These are phyloP conservation scores for Fopius arisanus DNA, from an alignment of 1,140 invertebrate species.

Conservation along the genomic window DNA sequence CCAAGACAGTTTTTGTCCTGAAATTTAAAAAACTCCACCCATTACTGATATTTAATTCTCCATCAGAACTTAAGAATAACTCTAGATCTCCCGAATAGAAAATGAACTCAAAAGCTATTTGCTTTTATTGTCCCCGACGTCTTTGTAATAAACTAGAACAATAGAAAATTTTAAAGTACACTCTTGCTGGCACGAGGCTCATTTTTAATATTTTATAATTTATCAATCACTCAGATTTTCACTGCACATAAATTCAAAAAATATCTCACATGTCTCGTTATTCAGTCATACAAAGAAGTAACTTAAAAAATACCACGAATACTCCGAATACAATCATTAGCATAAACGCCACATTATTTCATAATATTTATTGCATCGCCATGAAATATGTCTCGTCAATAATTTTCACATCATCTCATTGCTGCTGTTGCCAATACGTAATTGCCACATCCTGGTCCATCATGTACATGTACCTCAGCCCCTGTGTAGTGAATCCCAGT, in stretches of 20 bases:
- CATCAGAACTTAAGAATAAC: no score
- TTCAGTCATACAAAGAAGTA: background rate
- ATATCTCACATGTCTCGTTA: background rate
- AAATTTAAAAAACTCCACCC: no score
- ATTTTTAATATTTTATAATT: background rate
- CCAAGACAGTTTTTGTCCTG: no score
- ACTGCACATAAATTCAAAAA: background rate
- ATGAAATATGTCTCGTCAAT: background rate
- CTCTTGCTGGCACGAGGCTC: no score
- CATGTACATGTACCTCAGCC: background rate
- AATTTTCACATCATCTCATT: conserved; percentile 14
- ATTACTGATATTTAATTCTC: no score
- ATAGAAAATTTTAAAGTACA: no score
- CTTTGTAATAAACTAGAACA: no score
- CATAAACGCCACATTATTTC: background rate
- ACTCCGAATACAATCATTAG: background rate
- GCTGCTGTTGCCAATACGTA: conserved; percentile 15
- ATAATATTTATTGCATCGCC: conserved; percentile 4
- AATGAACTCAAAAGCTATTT: no score
- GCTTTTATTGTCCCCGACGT: no score
- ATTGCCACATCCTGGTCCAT: background rate
- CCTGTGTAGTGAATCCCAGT: background rate
- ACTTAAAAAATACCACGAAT: background rate
- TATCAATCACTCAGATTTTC: background rate
- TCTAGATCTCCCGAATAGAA: no score